Evolutionary conservation across 2,113 vertebrate species (phyloP).

Genomic region (Rhinogobius similis): DNA sequence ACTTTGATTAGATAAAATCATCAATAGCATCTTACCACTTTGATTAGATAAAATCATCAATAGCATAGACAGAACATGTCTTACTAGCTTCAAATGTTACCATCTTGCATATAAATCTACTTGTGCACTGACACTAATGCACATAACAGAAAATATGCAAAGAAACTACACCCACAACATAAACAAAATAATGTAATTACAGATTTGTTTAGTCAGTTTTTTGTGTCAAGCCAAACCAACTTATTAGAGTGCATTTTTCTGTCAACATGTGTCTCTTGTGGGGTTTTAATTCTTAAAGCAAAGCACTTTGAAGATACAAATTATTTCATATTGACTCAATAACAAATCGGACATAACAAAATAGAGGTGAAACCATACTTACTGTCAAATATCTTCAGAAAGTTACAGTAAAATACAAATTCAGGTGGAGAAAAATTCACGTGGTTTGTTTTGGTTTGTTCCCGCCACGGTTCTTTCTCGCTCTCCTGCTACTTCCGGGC

Average conservation of each 20-base stretch:
- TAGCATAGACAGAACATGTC: too few species aligned
- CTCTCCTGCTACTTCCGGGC: constrained; percentile 15
- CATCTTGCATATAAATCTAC: too few species aligned
- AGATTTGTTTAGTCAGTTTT: too few species aligned
- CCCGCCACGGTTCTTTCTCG: constrained; percentile 35
- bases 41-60: too few species aligned
- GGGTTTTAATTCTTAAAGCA: neutral
- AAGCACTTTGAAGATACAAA: neutral
- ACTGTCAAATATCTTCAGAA: neutral
- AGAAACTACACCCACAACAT: too few species aligned
- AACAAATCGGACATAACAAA: neutral
- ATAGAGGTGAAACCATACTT: neutral
- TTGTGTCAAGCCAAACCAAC: too few species aligned
- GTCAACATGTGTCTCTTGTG: neutral
- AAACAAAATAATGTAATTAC: too few species aligned
- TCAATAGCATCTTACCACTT: too few species aligned
- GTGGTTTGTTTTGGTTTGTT: constrained; percentile 10
- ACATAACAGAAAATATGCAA: too few species aligned
- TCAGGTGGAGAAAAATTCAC: neutral
- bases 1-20: too few species aligned
- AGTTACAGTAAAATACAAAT: neutral
- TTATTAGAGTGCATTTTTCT: neutral
- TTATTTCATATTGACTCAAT: neutral
- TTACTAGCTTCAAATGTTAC: too few species aligned
- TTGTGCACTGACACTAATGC: too few species aligned